A percentile compares a stretch with the other conserved stretches of the same genome.
Evolutionary conservation across 2,797 vertebrate genomes (phyloP).

Genomic region (Tauraco hartlaubi): DNA sequence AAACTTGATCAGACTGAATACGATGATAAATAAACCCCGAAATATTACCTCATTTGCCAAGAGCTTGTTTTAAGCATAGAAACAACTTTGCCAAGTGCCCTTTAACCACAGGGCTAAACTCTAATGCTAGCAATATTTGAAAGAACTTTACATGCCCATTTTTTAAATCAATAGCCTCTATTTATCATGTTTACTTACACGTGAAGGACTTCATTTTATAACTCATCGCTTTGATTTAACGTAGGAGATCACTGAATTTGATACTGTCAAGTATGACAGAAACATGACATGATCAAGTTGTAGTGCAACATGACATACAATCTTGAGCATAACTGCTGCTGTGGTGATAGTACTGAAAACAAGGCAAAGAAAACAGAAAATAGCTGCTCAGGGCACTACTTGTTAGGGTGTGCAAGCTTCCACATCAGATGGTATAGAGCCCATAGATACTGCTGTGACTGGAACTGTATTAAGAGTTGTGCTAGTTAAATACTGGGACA

Average conservation of each 20-base stretch:
- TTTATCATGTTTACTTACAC: background rate
- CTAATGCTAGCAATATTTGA: background rate
- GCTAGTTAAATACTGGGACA: background rate
- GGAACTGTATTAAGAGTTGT: background rate
- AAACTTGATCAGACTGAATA: background rate
- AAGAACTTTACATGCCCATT: background rate
- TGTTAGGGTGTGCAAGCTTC: background rate
- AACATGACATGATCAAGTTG: background rate
- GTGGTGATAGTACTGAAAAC: background rate
- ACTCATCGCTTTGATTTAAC: background rate
- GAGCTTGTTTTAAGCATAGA: background rate
- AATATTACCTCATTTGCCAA: background rate
- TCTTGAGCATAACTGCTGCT: background rate
- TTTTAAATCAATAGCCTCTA: background rate
- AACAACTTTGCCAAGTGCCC: background rate
- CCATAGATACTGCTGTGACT: background rate
- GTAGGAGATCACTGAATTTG: background rate
- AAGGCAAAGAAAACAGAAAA: background rate
- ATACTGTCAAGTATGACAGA: background rate
- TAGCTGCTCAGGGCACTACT: background rate
- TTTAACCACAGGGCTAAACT: background rate
- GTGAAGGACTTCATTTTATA: background rate
- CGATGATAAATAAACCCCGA: background rate
- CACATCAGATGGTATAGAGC: background rate
- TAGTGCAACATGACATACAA: background rate